Conservation (phyloP, 1,140 invertebrate genomes). For the Teleogryllus occipitalis region DNA sequence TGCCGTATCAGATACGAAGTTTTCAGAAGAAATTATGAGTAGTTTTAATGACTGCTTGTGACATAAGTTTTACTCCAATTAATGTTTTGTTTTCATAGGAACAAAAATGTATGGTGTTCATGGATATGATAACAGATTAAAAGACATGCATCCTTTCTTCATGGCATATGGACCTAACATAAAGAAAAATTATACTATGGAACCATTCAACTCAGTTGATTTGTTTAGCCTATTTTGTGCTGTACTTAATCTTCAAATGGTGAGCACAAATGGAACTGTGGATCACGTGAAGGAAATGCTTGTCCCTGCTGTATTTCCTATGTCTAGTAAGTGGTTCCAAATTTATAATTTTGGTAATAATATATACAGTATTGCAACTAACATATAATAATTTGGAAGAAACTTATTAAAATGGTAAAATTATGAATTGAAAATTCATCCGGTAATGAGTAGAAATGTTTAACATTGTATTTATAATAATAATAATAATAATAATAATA, state of each 20-base stretch:
- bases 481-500: no score
- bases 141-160: conserved; percentile 58
- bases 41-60: not conserved
- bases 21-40: no score
- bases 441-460: no score
- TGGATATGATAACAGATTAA: conserved; percentile 52
- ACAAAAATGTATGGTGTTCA: conserved; percentile 49
- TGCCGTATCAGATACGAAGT: no score
- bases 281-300: conserved; percentile 25
- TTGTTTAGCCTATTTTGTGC: conserved; percentile 57
- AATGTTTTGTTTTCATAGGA: not conserved
- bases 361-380: no score
- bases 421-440: no score
- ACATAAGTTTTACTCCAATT: not conserved
- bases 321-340: not conserved
- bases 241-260: conserved; percentile 44
- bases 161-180: conserved; percentile 58
- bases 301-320: not conserved
- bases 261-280: conserved; percentile 42
- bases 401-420: no score
- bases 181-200: conserved; percentile 39
- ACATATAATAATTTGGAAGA: no score
- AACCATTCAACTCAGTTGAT: conserved; percentile 54
- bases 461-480: no score
- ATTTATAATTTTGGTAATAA: no score